Percentiles rank a stretch among this genome's conserved stretches.
These are phyloP conservation scores for Grallaria varia DNA, from an alignment of 2,113 vertebrate species.

Conservation along the genomic window DNA sequence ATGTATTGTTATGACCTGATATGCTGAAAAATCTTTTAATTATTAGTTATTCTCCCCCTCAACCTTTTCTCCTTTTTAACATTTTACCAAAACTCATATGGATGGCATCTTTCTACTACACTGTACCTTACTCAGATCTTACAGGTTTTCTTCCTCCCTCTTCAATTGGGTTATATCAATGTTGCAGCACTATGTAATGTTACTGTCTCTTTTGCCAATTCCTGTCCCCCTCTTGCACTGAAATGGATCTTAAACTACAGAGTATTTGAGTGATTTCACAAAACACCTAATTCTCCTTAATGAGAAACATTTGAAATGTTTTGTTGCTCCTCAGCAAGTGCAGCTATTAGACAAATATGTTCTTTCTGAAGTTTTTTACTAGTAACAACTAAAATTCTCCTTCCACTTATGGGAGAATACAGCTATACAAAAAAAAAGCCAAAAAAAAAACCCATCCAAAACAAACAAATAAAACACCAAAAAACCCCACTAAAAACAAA, in stretches of 20 bases:
- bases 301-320: neutral
- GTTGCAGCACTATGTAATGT: neutral
- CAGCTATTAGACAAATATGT: neutral
- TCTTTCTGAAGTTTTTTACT: neutral
- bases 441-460: too few species aligned
- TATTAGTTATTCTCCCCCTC: neutral
- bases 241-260: neutral
- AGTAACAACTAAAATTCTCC: neutral
- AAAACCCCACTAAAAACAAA: too few species aligned
- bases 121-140: fast-evolving
- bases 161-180: neutral
- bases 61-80: neutral
- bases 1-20: neutral
- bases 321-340: neutral
- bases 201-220: neutral
- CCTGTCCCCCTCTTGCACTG: neutral
- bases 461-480: too few species aligned
- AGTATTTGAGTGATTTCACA: neutral
- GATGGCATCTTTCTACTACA: neutral
- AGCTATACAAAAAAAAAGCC: neutral
- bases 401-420: neutral
- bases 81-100: neutral
- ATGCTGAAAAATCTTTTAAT: neutral
- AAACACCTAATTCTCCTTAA: neutral
- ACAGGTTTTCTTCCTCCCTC: too few species aligned